Conservation (phyloP, 30 jellyfish, hydroid and myxozoan species). For the Euphysa ruthae region DNA sequence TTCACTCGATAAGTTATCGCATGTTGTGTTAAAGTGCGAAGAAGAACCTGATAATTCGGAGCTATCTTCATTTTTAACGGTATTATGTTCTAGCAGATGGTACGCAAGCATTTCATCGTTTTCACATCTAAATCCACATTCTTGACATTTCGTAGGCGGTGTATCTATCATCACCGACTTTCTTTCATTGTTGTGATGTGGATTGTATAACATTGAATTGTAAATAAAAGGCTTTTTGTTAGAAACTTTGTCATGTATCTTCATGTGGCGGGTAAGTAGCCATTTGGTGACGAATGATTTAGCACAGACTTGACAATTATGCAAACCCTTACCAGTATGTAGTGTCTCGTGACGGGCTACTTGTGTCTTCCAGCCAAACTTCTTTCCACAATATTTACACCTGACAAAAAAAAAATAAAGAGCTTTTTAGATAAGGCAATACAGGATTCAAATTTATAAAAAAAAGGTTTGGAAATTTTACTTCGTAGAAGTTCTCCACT, state of each 20-base stretch:
- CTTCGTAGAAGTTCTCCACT: too few species aligned
- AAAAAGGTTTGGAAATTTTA: too few species aligned
- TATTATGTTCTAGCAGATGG: not conserved
- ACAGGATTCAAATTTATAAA: too few species aligned
- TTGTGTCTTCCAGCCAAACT: constrained; percentile 32
- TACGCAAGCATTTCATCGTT: not conserved
- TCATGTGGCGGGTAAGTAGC: constrained; percentile 13
- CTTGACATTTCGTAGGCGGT: not conserved
- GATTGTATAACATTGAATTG: not conserved
- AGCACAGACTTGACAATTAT: constrained; percentile 9
- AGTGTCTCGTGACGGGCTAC: constrained; percentile 17
- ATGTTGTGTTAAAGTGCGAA: not conserved
- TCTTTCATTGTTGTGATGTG: not conserved
- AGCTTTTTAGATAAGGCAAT: not conserved
- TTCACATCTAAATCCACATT: not conserved
- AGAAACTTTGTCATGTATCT: constrained; percentile 3
- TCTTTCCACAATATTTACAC: constrained; percentile 20
- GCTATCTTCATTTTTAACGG: not conserved
- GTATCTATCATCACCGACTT: not conserved
- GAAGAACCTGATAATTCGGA: not conserved
- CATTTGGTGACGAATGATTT: constrained; percentile 24
- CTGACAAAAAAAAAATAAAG: not conserved
- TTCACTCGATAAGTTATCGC: not conserved
- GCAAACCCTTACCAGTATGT: constrained; percentile 30
- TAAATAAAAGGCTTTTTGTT: not conserved